Evolutionary conservation across 2,113 vertebrate genomes (phyloP), one percentile per base, ranked within the genome.

Genomic region (Corythaixoides concolor): DNA sequence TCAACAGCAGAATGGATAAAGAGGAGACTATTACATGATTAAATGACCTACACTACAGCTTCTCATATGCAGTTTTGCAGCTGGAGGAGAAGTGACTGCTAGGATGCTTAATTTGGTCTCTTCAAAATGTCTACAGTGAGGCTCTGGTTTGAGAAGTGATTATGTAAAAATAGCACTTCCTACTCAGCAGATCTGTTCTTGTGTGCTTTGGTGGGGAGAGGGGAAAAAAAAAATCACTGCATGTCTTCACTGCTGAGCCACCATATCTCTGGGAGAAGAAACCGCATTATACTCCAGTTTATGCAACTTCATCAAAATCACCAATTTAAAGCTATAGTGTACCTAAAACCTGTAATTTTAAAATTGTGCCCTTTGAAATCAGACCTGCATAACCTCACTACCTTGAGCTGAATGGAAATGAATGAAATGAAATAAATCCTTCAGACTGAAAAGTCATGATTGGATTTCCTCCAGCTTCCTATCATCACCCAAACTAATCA

Each of bases 121-220:
- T 91, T 95, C 83, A 90, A 92, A 95, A 96, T 92, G 75, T 90
- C 95, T 96, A 64, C 80, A 89, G 73, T 70, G 52, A 90, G 68
- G 79, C 80, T 90, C 60, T 92, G 35, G n/a, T 91, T 85, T 95
- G 89, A 93, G 91, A 93, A 94, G 86, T 49, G 90, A 89, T 91
- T 95, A 89, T 91, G 75, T 93, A 96, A 97, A 97, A 97, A 97
- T 96, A 97, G 90, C 93, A 91, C 94, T 94, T 96, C 95, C 95
- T 95, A 97, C 95, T 95, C 95, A 96, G 96, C 95, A 97, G 89
- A 94, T 96, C 83, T 94, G 90, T 94, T 97, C 96, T 92, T 63
- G 62, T 66, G 62, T 56, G 70, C 89, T 77, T 92, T 62, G 94
- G 50, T 27, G 64, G 64, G 37, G 56, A 95, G 52, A 81, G 55